Base-by-base conservation (phyloP, 2,888 invertebrate species). In the Zaprionus obscuricornis region DNA sequence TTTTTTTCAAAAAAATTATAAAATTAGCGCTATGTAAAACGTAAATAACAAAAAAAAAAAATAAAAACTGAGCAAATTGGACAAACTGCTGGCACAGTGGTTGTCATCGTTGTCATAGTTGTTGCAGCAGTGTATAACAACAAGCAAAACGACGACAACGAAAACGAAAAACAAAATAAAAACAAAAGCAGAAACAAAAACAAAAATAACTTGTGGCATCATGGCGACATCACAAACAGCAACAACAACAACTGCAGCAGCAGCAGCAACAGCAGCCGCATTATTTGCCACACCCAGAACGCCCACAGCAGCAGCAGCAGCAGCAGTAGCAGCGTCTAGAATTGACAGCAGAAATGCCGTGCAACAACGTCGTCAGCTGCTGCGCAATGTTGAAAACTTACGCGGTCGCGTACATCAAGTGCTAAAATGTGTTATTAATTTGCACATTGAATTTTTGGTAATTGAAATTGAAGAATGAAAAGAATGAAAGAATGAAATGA, bases 371-470 rank as follows among this genome's bases (percentile, higher is more conserved):
- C 65, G 84, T 11, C 77, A 79, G 42, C 64, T 85, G 51, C 81
- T 89, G 66, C 73, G 78, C 77, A 89, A 72, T 66, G 85, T 90
- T 40, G 90, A 90, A 68, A 89, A 85, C 66, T 78, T 90, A 64
- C 88, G 89, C 68, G 86, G 75, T 73, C 88, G 88, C 54, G 89
- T 89, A 46, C 89, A 85, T 71, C 88, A 89, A 87, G 87, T 89
- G 82, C 74, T 90, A 66, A 87, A 88, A 82, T 89, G 90, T 87
- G 90, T 90, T 69, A 89, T 90, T 81, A 90, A 89, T 87, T 88
- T 90, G 76, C 90, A 90, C 79, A 90, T 90, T 74, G 90, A 90
- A 71, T 88, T 90, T 86, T 86, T 90, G 89, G 90, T 90, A 90
- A 89, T 76, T 87, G 74, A 66, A 63, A 16, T 31, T 37, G 29